Evolutionary conservation across 2,888 invertebrate genomes (phyloP).

Genomic region (Plebejus argus): DNA sequence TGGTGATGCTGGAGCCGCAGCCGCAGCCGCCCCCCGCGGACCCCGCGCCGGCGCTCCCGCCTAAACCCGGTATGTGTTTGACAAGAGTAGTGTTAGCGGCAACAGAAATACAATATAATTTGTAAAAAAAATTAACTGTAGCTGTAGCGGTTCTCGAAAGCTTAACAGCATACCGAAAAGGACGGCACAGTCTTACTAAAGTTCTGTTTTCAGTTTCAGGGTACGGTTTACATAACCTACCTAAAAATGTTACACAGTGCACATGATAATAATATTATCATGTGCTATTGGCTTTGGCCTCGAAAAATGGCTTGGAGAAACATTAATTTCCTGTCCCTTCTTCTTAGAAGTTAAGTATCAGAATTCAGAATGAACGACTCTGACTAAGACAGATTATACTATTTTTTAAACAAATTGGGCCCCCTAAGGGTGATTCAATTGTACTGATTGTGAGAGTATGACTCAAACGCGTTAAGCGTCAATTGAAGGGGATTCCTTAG

Average conservation of each 20-base stretch:
- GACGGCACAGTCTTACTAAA: no score
- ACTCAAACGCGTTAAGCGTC: constrained; percentile 12
- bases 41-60: constrained; percentile 85
- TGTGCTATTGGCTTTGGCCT: no score
- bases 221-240: no score
- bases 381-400: not conserved
- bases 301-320: not conserved
- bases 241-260: no score
- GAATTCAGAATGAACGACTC: not conserved
- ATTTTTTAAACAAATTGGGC: constrained; percentile 16
- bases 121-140: no score
- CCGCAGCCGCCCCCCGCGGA: constrained; percentile 70
- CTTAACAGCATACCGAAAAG: no score
- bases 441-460: constrained; percentile 11
- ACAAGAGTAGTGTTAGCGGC: not conserved
- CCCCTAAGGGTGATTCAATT: not conserved
- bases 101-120: not conserved
- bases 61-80: constrained; percentile 84
- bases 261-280: no score
- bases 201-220: no score
- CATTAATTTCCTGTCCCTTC: not conserved
- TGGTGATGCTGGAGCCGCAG: constrained; percentile 83
- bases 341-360: not conserved
- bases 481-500: not conserved
- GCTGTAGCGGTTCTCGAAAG: no score